phyloP scores from a whole-genome alignment of 1,140 invertebrate species.

The Lysiphlebus fabarum region DNA sequence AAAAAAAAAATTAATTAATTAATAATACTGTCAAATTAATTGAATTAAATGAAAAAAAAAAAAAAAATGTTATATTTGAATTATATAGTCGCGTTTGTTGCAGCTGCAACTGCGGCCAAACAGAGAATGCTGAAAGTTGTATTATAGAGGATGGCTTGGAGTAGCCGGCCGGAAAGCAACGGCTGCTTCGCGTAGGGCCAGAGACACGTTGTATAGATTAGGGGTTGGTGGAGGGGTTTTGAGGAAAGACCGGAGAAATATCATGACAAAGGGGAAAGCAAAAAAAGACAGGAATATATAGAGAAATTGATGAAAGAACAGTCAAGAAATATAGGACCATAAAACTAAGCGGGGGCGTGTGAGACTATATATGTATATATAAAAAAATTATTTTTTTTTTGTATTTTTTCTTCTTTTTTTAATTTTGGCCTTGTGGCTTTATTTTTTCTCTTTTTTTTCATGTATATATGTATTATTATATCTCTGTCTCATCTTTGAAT shows the following conservation, averaged over 20 bases:
- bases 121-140: constrained; percentile 49
- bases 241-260: constrained; percentile 14
- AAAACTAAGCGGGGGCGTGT: constrained; percentile 24
- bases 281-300: constrained; percentile 22
- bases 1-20: no score
- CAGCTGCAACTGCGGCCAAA: constrained; percentile 48
- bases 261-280: constrained; percentile 15
- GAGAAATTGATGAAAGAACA: constrained; percentile 21
- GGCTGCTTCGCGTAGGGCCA: constrained; percentile 32
- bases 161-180: constrained; percentile 43
- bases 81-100: no score
- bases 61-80: no score
- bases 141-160: constrained; percentile 38
- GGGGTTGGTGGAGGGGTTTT: neutral
- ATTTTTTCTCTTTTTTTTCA: constrained; percentile 8
- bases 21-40: no score
- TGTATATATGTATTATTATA: constrained; percentile 12
- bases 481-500: constrained; percentile 2
- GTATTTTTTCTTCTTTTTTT: constrained; percentile 22
- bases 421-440: constrained; percentile 15
- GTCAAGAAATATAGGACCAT: no score
- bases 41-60: no score
- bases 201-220: constrained; percentile 18
- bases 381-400: constrained; percentile 22
- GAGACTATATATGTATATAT: constrained; percentile 18